phyloP scores from a whole-genome alignment of 2,888 invertebrate genomes.

The Troides helena region DNA sequence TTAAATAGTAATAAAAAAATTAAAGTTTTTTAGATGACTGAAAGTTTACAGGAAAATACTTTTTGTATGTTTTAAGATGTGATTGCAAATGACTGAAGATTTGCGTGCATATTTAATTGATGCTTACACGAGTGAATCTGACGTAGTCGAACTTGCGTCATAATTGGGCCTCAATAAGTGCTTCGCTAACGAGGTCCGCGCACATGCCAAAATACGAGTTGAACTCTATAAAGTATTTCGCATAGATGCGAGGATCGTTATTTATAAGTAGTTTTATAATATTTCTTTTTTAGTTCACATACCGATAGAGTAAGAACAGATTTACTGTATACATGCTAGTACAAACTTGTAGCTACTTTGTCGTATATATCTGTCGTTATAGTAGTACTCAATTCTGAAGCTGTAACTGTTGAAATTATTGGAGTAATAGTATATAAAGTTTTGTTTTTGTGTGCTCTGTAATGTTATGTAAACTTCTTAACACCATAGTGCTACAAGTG shows the following conservation, averaged over 20 bases:
- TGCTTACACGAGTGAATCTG: slow-evolving; percentile 47
- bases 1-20: too few relatives aligned
- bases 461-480: too few relatives aligned
- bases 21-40: too few relatives aligned
- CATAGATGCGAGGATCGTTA: slow-evolving; percentile 21
- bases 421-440: too few relatives aligned
- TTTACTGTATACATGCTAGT: background rate
- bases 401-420: too few relatives aligned
- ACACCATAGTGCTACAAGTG: too few relatives aligned
- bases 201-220: slow-evolving; percentile 65
- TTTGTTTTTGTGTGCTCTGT: too few relatives aligned
- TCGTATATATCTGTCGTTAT: background rate
- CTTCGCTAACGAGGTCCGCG: slow-evolving; percentile 63
- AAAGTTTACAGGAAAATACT: too few relatives aligned
- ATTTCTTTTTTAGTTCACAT: background rate
- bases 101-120: slow-evolving; percentile 59
- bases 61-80: slow-evolving; percentile 28
- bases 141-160: slow-evolving; percentile 56
- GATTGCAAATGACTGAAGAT: slow-evolving; percentile 43
- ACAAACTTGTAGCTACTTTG: background rate
- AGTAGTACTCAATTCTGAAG: too few relatives aligned
- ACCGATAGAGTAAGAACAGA: background rate
- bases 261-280: slow-evolving; percentile 17
- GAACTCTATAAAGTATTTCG: slow-evolving; percentile 42
- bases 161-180: slow-evolving; percentile 65